Evolutionary conservation across 2,113 vertebrate genomes (phyloP), one percentile per base, ranked within the genome.

Genomic region (Brachypodius melanocephalos): DNA sequence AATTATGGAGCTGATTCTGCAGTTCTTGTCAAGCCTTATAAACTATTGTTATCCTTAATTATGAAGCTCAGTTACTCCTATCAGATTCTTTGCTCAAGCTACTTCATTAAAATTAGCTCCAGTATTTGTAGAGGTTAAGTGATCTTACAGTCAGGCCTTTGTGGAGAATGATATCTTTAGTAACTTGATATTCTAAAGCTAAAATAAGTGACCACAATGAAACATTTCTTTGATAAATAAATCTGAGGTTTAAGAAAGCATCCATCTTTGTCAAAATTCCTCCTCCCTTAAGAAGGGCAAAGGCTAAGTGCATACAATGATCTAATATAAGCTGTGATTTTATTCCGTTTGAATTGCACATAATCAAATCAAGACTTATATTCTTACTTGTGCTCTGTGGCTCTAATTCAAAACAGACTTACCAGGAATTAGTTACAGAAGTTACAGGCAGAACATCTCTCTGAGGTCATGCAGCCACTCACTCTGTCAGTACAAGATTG

Each of bases 381-480:
- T 87, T 86, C 73, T 90, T 86, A 81, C 65, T 91, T 74, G 38
- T 85, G 29, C 26, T 90, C 26, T 46, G 66, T 52, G 75, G 52
- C 54, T 95, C 29, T 96, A 94, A 97, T 90, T 96, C 79, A 85
- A 93, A 96, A 48, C 91, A 96, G 94, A 81, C 54, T 77, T 69
- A n/a, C 15, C 69, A 95, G 82, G 76, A 95, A 92, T 89, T 69
- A 84, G 49, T 54, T 42, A 76, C 62, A 71, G 48, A 86, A 95
- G 62, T 84, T 65, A 92, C 63, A 94, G 85, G n/a, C 65, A 90
- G 66, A 84, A 40, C 32, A 62, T 42, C 38, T 62, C 78, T 81
- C 85, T 34, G 62, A 92, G 78, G 21, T 68, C 29, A 45, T 12
- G 38, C 40, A 82, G 42, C 20, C 88, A 63, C 54, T 95, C 2